Conservation (phyloP, 2,888 invertebrate species). For the Apodemia hepburni region DNA sequence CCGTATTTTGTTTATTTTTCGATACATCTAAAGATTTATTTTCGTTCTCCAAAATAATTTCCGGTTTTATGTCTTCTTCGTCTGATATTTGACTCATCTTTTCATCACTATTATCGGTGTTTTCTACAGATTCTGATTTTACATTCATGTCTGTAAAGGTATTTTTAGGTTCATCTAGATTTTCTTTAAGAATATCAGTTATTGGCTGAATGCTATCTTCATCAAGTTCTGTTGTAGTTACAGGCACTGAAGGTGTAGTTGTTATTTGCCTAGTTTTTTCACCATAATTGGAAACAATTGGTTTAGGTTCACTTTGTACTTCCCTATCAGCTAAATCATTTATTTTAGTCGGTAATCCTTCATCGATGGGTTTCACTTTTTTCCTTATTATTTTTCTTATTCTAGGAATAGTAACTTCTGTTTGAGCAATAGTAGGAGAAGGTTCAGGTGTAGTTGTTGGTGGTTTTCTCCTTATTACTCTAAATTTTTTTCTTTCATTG, state of each 20-base stretch:
- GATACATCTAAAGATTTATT: slow-evolving; percentile 16
- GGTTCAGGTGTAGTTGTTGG: slow-evolving; percentile 41
- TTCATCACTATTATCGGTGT: not conserved
- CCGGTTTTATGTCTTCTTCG: slow-evolving; percentile 19
- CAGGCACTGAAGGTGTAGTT: slow-evolving; percentile 35
- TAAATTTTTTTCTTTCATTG: slow-evolving; percentile 56
- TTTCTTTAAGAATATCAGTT: slow-evolving; percentile 31
- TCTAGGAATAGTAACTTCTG: slow-evolving; percentile 39
- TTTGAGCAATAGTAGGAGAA: slow-evolving; percentile 37
- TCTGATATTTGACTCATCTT: not conserved
- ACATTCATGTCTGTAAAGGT: not conserved
- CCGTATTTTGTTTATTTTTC: slow-evolving; percentile 7
- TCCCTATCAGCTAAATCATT: slow-evolving; percentile 41
- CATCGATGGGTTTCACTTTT: slow-evolving; percentile 50
- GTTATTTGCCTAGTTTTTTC: slow-evolving; percentile 49
- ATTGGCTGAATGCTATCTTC: slow-evolving; percentile 38
- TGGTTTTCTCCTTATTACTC: slow-evolving; percentile 59
- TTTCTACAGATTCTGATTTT: not conserved
- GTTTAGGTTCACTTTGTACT: slow-evolving; percentile 41
- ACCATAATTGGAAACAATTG: slow-evolving; percentile 55
- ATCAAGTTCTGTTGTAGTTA: slow-evolving; percentile 38
- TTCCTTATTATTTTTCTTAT: slow-evolving; percentile 66
- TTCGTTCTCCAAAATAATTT: slow-evolving; percentile 9
- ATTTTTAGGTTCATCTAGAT: slow-evolving; percentile 19
- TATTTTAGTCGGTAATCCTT: slow-evolving; percentile 47